phyloP scores from a whole-genome alignment of 2,797 vertebrate genomes.

The Channallabes apus region DNA sequence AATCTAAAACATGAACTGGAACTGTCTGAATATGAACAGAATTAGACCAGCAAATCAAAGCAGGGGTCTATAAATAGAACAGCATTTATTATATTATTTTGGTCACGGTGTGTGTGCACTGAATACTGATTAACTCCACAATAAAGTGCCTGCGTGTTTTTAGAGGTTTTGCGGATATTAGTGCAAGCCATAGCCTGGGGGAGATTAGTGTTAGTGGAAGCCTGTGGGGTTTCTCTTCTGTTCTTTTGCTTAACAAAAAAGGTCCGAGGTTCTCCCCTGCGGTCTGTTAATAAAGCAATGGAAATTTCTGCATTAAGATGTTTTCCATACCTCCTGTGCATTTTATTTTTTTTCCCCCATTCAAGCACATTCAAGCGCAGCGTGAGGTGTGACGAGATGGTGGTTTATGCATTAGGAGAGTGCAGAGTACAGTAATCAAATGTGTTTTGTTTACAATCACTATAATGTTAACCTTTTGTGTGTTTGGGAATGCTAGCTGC shows the following conservation, averaged over 20 bases:
- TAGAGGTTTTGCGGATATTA: conserved; percentile 21
- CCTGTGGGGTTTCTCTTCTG: conserved; percentile 5
- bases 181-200: conserved; percentile 10
- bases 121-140: conserved; percentile 10
- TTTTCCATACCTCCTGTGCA: background rate
- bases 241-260: conserved; percentile 30
- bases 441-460: background rate
- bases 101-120: conserved; percentile 5
- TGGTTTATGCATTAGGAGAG: background rate
- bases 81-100: background rate
- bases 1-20: conserved; percentile 6
- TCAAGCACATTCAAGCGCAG: background rate
- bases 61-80: background rate
- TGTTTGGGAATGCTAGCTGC: background rate
- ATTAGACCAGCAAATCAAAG: background rate
- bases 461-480: background rate
- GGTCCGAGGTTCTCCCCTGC: conserved; percentile 11
- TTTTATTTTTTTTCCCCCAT: background rate
- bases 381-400: background rate
- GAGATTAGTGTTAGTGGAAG: conserved; percentile 32
- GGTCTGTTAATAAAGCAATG: conserved; percentile 28
- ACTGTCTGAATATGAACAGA: conserved; percentile 6
- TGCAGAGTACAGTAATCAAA: background rate
- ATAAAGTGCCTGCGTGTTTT: conserved; percentile 11
- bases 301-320: conserved; percentile 15